Conservation (phyloP, 2,797 vertebrate genomes). For the Anguilla obscura region DNA sequence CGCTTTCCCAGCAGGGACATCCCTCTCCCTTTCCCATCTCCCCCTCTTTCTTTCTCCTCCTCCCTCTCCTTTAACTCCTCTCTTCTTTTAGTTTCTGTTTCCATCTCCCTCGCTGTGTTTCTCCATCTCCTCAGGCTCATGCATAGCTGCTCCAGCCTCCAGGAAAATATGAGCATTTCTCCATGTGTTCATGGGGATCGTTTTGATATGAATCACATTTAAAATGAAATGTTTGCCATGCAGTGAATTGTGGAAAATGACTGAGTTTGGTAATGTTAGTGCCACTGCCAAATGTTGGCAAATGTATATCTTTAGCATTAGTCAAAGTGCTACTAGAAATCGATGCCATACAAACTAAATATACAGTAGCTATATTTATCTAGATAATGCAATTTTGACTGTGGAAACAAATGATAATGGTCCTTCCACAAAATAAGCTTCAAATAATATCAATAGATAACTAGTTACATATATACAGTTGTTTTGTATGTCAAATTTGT, state of each 20-base stretch:
- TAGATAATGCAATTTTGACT: background rate
- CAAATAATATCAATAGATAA: background rate
- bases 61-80: background rate
- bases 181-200: background rate
- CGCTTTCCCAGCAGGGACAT: background rate
- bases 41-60: background rate
- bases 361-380: background rate
- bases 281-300: background rate
- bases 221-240: background rate
- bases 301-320: slow-evolving; percentile 4
- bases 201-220: background rate
- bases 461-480: background rate
- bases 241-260: background rate
- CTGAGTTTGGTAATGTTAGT: background rate
- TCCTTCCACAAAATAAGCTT: background rate
- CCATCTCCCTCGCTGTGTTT: slow-evolving; percentile 5
- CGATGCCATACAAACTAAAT: background rate
- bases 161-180: background rate
- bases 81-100: background rate
- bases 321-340: background rate
- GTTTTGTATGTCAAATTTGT: background rate
- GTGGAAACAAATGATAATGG: background rate
- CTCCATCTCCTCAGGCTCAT: background rate
- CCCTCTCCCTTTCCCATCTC: background rate
- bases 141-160: background rate